Conservation (phyloP, 2,888 invertebrate species). For the Gibbula magus region DNA sequence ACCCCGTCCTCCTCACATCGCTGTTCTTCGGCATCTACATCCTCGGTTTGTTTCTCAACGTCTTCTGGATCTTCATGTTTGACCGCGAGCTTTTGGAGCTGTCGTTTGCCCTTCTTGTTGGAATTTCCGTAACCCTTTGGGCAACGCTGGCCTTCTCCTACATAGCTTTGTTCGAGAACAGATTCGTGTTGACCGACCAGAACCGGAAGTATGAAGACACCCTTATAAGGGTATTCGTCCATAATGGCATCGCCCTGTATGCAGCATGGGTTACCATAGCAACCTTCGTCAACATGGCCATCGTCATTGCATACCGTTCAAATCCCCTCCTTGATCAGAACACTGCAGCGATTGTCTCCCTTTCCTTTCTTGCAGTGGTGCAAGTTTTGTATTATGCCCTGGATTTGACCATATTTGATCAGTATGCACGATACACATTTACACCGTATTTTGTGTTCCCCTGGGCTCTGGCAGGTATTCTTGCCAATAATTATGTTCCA, state of each 20-base stretch:
- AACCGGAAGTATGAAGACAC: constrained; percentile 59
- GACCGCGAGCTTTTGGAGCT: constrained; percentile 60
- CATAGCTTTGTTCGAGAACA: constrained; percentile 49
- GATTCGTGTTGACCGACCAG: constrained; percentile 48
- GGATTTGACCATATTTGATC: constrained; percentile 65
- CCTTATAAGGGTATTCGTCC: constrained; percentile 62
- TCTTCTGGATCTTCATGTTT: constrained; percentile 68
- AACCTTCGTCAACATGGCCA: constrained; percentile 65
- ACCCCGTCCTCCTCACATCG: constrained; percentile 60
- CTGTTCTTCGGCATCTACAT: constrained; percentile 58
- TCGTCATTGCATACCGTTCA: constrained; percentile 56
- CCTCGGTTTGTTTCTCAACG: constrained; percentile 58
- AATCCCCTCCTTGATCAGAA: constrained; percentile 40
- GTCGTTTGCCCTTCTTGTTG: constrained; percentile 48
- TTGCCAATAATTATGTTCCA: constrained; percentile 58
- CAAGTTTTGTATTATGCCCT: constrained; percentile 57
- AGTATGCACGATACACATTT: constrained; percentile 66
- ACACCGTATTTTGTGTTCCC: constrained; percentile 68
- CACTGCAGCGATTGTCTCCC: constrained; percentile 53
- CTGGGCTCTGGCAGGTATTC: constrained; percentile 63
- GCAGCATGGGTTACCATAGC: constrained; percentile 69
- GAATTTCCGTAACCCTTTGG: constrained; percentile 55
- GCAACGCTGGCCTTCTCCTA: constrained; percentile 58
- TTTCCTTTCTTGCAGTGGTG: constrained; percentile 55
- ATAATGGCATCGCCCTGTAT: constrained; percentile 69